Evolutionary conservation across 2,797 vertebrate genomes (phyloP).

Genomic region (Esox masquinongy): DNA sequence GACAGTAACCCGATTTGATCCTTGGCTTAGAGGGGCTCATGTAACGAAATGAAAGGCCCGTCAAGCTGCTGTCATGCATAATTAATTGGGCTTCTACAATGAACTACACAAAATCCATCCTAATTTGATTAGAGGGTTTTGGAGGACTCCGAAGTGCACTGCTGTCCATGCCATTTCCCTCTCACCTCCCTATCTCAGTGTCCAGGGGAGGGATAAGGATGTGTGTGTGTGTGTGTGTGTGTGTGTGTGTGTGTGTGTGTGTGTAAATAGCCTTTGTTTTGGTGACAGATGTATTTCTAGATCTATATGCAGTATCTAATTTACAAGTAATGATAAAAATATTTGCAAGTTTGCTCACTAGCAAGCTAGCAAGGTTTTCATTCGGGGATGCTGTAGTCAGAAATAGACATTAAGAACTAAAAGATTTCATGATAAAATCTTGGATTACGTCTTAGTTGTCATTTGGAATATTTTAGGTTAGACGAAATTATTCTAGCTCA

Average conservation of each 20-base stretch:
- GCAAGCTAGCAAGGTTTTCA: too few species aligned
- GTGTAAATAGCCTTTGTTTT: neutral
- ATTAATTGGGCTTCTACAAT: conserved; percentile 91
- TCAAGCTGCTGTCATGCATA: conserved; percentile 95
- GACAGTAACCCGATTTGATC: conserved; percentile 87
- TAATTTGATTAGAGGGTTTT: conserved; percentile 94
- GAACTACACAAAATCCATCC: conserved; percentile 93
- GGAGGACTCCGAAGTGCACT: conserved; percentile 85
- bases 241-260: neutral
- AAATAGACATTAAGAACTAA: too few species aligned
- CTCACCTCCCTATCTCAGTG: conserved; percentile 58
- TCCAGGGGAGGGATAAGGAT: conserved; percentile 14
- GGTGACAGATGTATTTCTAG: neutral
- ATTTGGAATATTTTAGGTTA: too few species aligned
- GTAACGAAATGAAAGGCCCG: conserved; percentile 93
- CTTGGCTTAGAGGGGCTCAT: conserved; percentile 79
- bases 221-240: conserved; percentile 6
- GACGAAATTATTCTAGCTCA: too few species aligned
- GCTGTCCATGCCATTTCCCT: conserved; percentile 68
- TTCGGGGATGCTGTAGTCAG: too few species aligned
- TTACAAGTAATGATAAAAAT: neutral
- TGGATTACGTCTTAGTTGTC: too few species aligned
- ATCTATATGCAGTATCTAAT: neutral
- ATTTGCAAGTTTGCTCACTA: too few species aligned
- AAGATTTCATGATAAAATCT: too few species aligned